phyloP scores from a whole-genome alignment of 2,797 vertebrate species.

The Petrocephalus schoutedeni region DNA sequence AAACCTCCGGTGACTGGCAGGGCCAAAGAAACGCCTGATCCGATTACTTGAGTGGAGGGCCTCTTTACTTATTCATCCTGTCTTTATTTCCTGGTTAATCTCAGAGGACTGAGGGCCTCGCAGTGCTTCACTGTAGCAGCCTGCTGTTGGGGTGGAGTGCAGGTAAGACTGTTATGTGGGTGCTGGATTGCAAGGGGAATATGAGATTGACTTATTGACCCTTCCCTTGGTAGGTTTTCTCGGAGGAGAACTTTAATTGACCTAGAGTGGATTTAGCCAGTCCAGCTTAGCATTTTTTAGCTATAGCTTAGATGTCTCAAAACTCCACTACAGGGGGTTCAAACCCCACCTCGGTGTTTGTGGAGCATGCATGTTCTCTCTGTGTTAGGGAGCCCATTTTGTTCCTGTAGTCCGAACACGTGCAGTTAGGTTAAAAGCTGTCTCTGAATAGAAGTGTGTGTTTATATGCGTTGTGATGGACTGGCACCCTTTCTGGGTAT shows the following conservation, averaged over 20 bases:
- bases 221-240: neutral
- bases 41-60: conserved; percentile 18
- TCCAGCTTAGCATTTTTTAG: neutral
- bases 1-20: conserved; percentile 27
- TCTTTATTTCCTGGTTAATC: conserved; percentile 13
- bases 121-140: neutral
- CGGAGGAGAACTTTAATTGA: neutral
- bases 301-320: neutral
- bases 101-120: neutral
- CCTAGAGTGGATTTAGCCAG: neutral
- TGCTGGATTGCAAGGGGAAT: too few species aligned
- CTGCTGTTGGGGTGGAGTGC: neutral
- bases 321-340: neutral
- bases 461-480: neutral
- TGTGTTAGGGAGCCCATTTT: neutral
- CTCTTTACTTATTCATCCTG: conserved; percentile 4
- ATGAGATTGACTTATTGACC: neutral
- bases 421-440: neutral
- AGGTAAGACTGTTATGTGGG: neutral
- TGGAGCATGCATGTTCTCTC: neutral
- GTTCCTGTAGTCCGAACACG: neutral
- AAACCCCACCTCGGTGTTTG: neutral
- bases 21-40: conserved; percentile 28
- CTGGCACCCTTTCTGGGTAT: neutral
- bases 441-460: neutral